Percentiles rank a stretch among this genome's conserved stretches.
phyloP scores from a whole-genome alignment of 2,113 vertebrate species.

The Lamprologus tigripictilis region DNA sequence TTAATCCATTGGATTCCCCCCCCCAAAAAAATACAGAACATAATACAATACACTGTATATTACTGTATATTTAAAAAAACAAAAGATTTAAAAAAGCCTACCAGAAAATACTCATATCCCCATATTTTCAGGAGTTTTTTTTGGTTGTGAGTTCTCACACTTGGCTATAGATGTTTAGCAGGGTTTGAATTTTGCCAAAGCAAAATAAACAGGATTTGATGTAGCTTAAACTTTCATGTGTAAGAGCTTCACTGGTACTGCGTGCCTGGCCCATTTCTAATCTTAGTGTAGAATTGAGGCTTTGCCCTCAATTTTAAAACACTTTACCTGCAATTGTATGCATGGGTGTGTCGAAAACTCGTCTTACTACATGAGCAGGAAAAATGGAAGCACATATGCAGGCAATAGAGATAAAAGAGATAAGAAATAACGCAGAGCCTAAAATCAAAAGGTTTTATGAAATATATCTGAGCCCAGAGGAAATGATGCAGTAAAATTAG shows the following conservation, averaged over 20 bases:
- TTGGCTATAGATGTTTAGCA: background rate
- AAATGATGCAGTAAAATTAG: background rate
- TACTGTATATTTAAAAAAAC: background rate
- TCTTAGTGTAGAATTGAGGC: background rate
- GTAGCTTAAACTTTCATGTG: constrained; percentile 5
- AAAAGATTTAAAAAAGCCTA: background rate
- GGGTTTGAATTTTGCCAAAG: background rate
- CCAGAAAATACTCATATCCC: background rate
- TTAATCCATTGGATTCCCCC: constrained; percentile 2
- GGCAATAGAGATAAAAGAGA: background rate
- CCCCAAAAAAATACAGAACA: background rate
- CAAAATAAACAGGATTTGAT: background rate
- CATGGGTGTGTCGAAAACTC: background rate
- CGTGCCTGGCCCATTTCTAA: background rate
- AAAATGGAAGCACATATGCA: background rate
- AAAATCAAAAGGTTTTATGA: background rate
- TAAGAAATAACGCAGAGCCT: background rate
- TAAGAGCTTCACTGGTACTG: background rate
- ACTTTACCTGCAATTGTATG: background rate
- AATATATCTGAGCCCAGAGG: background rate
- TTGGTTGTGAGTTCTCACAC: background rate
- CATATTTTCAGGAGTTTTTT: background rate
- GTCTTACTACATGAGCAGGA: background rate
- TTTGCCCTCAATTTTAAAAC: constrained; percentile 10
- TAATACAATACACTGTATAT: background rate